Evolutionary conservation across 2,113 vertebrate species (phyloP).

Genomic region (Upupa epops): DNA sequence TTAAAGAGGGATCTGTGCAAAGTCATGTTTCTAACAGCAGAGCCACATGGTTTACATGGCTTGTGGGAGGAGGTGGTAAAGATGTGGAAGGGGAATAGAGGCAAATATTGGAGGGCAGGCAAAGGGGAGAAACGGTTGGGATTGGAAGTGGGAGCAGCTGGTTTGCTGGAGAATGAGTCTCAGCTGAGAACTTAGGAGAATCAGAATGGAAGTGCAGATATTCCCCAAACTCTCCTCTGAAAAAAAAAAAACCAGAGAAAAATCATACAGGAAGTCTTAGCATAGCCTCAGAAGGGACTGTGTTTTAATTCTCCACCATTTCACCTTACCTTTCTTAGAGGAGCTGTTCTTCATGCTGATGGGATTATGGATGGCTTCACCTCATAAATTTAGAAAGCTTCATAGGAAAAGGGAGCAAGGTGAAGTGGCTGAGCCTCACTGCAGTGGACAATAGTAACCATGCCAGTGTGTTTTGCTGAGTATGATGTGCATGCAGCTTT

Average conservation of each 20-base stretch:
- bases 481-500: rapidly evolving
- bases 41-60: neutral
- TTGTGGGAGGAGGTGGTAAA: neutral
- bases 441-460: neutral
- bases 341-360: constrained; percentile 5
- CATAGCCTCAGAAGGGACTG: neutral
- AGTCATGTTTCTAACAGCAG: neutral
- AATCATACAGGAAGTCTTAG: neutral
- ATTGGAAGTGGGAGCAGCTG: neutral
- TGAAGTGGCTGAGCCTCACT: neutral
- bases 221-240: neutral
- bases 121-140: neutral
- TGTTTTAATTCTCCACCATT: neutral
- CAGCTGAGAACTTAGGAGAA: neutral
- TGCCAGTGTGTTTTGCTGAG: rapidly evolving
- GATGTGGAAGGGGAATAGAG: neutral
- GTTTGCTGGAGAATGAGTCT: neutral
- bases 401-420: neutral
- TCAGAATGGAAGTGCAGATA: neutral
- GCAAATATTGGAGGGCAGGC: neutral
- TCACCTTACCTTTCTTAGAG: constrained; percentile 2
- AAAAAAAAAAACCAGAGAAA: neutral
- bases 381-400: constrained; percentile 1
- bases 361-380: neutral
- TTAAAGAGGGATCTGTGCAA: rapidly evolving